Conservation (phyloP, 1,140 invertebrate genomes). For the Drosophila pectinifera region DNA sequence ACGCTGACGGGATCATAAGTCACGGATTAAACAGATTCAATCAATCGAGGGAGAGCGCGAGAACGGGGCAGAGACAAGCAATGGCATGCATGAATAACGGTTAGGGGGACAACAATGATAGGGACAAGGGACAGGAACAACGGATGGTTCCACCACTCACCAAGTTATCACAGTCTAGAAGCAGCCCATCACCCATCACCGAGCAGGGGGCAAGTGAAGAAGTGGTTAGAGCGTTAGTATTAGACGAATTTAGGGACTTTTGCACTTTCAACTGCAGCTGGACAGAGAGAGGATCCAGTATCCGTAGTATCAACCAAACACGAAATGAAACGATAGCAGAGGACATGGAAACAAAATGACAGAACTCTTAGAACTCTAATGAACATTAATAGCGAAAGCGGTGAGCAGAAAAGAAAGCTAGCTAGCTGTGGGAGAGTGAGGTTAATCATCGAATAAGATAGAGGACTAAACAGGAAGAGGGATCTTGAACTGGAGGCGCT, state of each 20-base stretch:
- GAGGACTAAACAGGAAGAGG: slow-evolving; percentile 33
- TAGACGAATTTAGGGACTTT: slow-evolving; percentile 75
- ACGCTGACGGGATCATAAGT: slow-evolving; percentile 77
- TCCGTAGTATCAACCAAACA: slow-evolving; percentile 16
- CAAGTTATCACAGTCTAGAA: slow-evolving; percentile 84
- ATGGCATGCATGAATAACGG: slow-evolving; percentile 30
- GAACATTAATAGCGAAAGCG: slow-evolving; percentile 49
- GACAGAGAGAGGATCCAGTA: slow-evolving; percentile 17
- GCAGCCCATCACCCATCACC: slow-evolving; percentile 73
- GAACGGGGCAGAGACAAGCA: slow-evolving; percentile 26
- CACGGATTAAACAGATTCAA: slow-evolving; percentile 8
- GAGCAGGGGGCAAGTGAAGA: slow-evolving; percentile 69
- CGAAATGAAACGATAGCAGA: slow-evolving; percentile 41
- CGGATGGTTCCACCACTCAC: slow-evolving; percentile 73
- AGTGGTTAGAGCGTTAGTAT: slow-evolving; percentile 80
- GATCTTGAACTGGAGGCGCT: slow-evolving; percentile 26
- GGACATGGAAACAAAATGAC: slow-evolving; percentile 57
- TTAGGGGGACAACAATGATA: slow-evolving; percentile 63
- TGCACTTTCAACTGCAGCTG: slow-evolving; percentile 63
- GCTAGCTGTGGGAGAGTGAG: slow-evolving; percentile 37
- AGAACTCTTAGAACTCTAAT: slow-evolving; percentile 42
- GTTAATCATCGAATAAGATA: slow-evolving; percentile 25
- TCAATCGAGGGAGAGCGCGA: background rate
- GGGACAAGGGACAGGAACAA: slow-evolving; percentile 24
- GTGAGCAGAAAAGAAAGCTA: slow-evolving; percentile 21